Conservation (phyloP, 1,140 invertebrate genomes). For the Drosophila biarmipes region DNA sequence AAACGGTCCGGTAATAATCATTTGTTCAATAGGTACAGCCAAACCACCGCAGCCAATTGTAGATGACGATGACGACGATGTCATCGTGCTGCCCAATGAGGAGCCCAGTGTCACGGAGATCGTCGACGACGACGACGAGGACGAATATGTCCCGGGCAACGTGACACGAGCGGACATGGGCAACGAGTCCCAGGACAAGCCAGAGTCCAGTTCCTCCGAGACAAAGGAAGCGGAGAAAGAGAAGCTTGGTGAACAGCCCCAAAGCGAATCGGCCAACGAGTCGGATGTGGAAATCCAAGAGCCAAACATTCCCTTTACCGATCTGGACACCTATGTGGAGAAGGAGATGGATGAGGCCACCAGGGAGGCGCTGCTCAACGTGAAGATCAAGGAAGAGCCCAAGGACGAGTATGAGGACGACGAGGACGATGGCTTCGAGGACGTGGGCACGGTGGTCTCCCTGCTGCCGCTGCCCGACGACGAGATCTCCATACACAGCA, state of each 20-base stretch:
- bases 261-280: conserved; percentile 79
- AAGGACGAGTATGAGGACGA: conserved; percentile 83
- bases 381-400: conserved; percentile 80
- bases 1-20: no score
- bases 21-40: conserved; percentile 10
- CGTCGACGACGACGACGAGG: conserved; percentile 81
- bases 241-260: conserved; percentile 17
- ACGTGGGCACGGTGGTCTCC: conserved; percentile 84
- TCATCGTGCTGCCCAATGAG: conserved; percentile 81
- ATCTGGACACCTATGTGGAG: conserved; percentile 85
- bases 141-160: conserved; percentile 77
- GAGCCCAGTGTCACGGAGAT: conserved; percentile 83
- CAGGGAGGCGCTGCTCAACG: conserved; percentile 55
- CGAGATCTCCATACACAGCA: conserved; percentile 79
- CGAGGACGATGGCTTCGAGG: conserved; percentile 87
- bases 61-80: conserved; percentile 83
- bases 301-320: conserved; percentile 84
- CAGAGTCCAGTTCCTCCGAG: conserved; percentile 21
- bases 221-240: conserved; percentile 23
- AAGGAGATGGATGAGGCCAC: conserved; percentile 75
- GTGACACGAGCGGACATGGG: conserved; percentile 59
- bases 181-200: conserved; percentile 46
- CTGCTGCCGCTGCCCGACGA: conserved; percentile 67
- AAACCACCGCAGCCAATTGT: conserved; percentile 24
- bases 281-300: conserved; percentile 84